A percentile compares a stretch with the other conserved stretches of the same genome.
Evolutionary conservation across 1,140 invertebrate genomes (phyloP).

Genomic region (Lordiphosa stackelbergi): DNA sequence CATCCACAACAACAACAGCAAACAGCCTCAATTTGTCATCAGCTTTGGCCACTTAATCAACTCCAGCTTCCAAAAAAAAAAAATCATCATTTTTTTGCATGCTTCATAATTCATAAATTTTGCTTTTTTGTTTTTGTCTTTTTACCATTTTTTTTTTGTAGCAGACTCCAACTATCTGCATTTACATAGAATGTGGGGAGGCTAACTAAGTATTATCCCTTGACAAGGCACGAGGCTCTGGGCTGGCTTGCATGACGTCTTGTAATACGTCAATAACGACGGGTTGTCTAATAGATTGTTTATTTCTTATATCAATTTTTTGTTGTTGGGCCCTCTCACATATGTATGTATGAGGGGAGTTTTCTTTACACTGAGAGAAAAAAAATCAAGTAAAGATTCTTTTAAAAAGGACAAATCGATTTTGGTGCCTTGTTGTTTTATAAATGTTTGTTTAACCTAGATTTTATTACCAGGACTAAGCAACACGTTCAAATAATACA

Average conservation of each 20-base stretch:
- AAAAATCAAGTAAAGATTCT: no score
- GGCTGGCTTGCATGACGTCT: slow-evolving; percentile 60
- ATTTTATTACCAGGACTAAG: no score
- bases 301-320: slow-evolving; percentile 35
- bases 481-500: no score
- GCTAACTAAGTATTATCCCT: slow-evolving; percentile 47
- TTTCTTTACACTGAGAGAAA: background rate
- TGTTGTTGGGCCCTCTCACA: background rate
- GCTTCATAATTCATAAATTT: slow-evolving; percentile 48
- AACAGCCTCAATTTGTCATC: slow-evolving; percentile 62
- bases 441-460: no score
- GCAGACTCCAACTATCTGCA: slow-evolving; percentile 8
- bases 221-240: slow-evolving; percentile 35
- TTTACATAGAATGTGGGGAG: slow-evolving; percentile 47
- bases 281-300: slow-evolving; percentile 73
- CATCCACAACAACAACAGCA: slow-evolving; percentile 2
- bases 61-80: slow-evolving; percentile 12
- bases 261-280: slow-evolving; percentile 73
- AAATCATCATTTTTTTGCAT: slow-evolving; percentile 48
- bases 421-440: no score
- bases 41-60: slow-evolving; percentile 62
- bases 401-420: no score
- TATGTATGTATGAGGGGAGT: background rate
- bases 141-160: background rate
- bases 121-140: slow-evolving; percentile 21